These are phyloP conservation scores for Stenopsyche tienmushanensis DNA, from an alignment of 1,140 invertebrate genomes.

Conservation along the genomic window DNA sequence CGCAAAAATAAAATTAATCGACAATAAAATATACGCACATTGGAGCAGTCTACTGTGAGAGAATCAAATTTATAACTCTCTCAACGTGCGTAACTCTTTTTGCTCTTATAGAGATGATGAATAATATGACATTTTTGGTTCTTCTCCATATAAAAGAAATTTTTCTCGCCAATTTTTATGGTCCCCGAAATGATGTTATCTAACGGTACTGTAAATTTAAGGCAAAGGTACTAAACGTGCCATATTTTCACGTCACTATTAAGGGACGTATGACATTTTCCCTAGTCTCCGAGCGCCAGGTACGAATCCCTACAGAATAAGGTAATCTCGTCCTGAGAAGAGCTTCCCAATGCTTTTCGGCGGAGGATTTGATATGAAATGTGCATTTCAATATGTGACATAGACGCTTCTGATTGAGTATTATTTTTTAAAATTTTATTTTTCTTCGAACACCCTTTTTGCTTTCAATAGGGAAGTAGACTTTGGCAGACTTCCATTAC, in stretches of 20 bases:
- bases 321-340: background rate
- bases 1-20: too few relatives aligned
- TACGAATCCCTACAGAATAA: background rate
- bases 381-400: background rate
- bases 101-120: too few relatives aligned
- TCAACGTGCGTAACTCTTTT: too few relatives aligned
- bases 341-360: background rate
- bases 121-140: too few relatives aligned
- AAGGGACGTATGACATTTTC: conserved; percentile 25
- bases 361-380: background rate
- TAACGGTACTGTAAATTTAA: conserved; percentile 15
- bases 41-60: too few relatives aligned
- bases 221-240: conserved; percentile 14
- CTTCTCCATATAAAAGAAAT: too few relatives aligned
- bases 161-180: background rate
- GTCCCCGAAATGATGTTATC: conserved; percentile 15
- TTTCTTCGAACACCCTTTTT: too few relatives aligned
- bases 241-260: conserved; percentile 21
- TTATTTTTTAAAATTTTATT: background rate
- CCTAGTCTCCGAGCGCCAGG: background rate
- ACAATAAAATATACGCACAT: too few relatives aligned
- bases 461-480: too few relatives aligned
- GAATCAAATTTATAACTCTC: too few relatives aligned
- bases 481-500: too few relatives aligned
- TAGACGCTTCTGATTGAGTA: background rate